These are phyloP conservation scores for Trissolcus basalis DNA, from an alignment of 1,140 invertebrate genomes.

Conservation along the genomic window DNA sequence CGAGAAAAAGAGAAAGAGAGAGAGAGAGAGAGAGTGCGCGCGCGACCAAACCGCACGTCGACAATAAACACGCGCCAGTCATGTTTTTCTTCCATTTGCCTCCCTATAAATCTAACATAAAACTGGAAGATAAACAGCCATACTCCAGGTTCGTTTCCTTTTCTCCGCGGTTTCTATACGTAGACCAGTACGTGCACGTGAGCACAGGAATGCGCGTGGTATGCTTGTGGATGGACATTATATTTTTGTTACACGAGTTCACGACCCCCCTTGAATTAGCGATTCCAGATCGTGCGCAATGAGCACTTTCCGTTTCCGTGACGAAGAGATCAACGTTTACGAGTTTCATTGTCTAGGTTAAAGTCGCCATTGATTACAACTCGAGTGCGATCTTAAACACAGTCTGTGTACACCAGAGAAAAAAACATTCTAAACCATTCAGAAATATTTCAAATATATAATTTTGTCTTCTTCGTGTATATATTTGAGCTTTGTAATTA, in stretches of 20 bases:
- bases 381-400: constrained; percentile 8
- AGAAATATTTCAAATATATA: too few relatives aligned
- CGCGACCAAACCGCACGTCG: constrained; percentile 57
- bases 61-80: constrained; percentile 72
- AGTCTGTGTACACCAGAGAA: too few relatives aligned
- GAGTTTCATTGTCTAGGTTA: constrained; percentile 10
- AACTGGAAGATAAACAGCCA: constrained; percentile 59
- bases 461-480: too few relatives aligned
- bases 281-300: constrained; percentile 37
- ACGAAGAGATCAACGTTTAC: constrained; percentile 26
- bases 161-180: constrained; percentile 11
- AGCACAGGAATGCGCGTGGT: constrained; percentile 39
- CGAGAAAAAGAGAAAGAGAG: neutral
- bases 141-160: constrained; percentile 47
- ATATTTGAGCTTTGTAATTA: too few relatives aligned
- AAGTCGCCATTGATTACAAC: neutral
- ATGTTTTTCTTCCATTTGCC: constrained; percentile 73
- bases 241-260: constrained; percentile 51
- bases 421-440: too few relatives aligned
- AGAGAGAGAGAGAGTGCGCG: neutral
- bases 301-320: constrained; percentile 33
- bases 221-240: constrained; percentile 36
- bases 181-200: constrained; percentile 42
- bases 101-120: constrained; percentile 72
- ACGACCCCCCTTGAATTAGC: constrained; percentile 47